These are phyloP conservation scores for Muscidifurax raptorellus DNA, from an alignment of 1,140 invertebrate genomes.

Conservation along the genomic window DNA sequence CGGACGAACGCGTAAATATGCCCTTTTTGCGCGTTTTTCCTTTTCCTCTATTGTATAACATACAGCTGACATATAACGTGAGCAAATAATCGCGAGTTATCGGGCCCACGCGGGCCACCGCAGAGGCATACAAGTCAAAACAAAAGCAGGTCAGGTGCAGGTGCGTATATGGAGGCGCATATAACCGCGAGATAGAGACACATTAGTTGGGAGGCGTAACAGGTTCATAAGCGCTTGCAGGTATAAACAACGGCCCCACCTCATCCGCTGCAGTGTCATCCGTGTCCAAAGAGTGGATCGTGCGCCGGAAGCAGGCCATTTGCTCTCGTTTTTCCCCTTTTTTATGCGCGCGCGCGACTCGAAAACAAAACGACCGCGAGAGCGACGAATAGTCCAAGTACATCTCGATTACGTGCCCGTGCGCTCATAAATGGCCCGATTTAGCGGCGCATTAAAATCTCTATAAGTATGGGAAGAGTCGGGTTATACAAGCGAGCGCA, in stretches of 20 bases:
- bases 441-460: constrained; percentile 60
- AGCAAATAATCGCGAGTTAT: not conserved
- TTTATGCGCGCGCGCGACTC: constrained; percentile 12
- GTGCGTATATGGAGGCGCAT: not conserved
- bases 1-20: constrained; percentile 23
- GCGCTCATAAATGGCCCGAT: constrained; percentile 48
- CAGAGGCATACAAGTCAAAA: not conserved
- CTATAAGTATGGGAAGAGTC: constrained; percentile 58
- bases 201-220: constrained; percentile 61
- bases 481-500: constrained; percentile 5
- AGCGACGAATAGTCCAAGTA: constrained; percentile 24
- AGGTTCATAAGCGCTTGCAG: constrained; percentile 64
- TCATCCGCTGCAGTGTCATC: constrained; percentile 67
- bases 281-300: constrained; percentile 57
- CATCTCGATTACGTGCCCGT: constrained; percentile 39
- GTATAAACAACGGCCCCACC: constrained; percentile 60
- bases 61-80: not conserved
- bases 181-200: constrained; percentile 29
- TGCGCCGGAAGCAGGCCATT: constrained; percentile 66
- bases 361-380: constrained; percentile 38
- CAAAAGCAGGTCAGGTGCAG: constrained; percentile 8
- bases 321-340: constrained; percentile 57
- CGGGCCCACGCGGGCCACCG: not conserved
- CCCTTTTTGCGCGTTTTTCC: constrained; percentile 5
- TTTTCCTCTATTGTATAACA: constrained; percentile 5